Evolutionary conservation across 2,888 invertebrate genomes (phyloP).

Genomic region (Callyntrura sp.): DNA sequence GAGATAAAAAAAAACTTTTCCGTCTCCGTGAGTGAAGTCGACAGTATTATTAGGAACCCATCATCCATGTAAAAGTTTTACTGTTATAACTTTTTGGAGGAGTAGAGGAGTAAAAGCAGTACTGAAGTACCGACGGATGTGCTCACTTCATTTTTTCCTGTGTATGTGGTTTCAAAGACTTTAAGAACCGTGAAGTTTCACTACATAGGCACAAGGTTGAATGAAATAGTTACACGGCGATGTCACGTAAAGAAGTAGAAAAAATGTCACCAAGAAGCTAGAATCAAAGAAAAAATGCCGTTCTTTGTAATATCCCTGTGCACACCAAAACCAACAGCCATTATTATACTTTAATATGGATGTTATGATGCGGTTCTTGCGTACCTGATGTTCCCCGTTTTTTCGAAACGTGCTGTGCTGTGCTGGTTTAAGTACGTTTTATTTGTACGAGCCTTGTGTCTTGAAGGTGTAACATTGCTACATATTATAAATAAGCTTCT

Average conservation of each 20-base stretch:
- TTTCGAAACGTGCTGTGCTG: slow-evolving; percentile 6
- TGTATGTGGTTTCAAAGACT: slow-evolving; percentile 33
- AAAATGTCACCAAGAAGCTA: slow-evolving; percentile 65
- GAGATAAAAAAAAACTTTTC: neutral
- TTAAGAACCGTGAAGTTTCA: neutral
- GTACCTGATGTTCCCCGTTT: slow-evolving; percentile 57
- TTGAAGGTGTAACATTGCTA: too few relatives aligned
- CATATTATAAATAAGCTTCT: neutral
- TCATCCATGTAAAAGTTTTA: slow-evolving; percentile 12
- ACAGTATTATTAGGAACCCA: neutral
- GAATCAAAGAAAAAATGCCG: slow-evolving; percentile 51
- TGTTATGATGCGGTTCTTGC: slow-evolving; percentile 49
- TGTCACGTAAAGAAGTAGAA: neutral
- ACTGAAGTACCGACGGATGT: slow-evolving; percentile 11
- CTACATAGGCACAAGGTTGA: neutral
- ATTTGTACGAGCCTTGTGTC: too few relatives aligned
- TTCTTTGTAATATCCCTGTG: slow-evolving; percentile 19
- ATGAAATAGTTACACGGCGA: neutral
- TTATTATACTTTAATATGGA: slow-evolving; percentile 23
- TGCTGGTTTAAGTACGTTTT: neutral
- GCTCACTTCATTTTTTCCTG: slow-evolving; percentile 20
- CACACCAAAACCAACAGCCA: slow-evolving; percentile 3
- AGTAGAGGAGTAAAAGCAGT: slow-evolving; percentile 27
- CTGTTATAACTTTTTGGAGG: slow-evolving; percentile 37
- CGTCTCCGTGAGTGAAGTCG: neutral